These are phyloP conservation scores for Plebejus melissa DNA, from an alignment of 2,888 invertebrate genomes.

Conservation along the genomic window DNA sequence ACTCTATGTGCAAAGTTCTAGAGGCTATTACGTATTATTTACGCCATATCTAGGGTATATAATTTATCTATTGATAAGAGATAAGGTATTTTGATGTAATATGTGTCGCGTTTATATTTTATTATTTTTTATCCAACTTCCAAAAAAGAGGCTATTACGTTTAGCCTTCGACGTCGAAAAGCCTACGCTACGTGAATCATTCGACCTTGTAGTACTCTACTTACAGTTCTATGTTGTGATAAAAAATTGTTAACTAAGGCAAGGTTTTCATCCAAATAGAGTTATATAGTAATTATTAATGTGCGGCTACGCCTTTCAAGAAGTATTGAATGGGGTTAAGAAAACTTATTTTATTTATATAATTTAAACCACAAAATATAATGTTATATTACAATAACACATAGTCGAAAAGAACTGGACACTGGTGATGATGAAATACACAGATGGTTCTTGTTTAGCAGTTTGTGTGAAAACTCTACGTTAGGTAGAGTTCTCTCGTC, in stretches of 20 bases:
- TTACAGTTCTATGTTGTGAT: not conserved
- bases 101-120: conserved; percentile 4
- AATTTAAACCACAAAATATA: not conserved
- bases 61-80: conserved; percentile 38
- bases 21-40: conserved; percentile 26
- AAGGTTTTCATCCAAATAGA: not conserved
- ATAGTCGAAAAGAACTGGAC: too few species aligned
- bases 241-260: not conserved
- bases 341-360: not conserved
- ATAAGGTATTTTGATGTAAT: conserved; percentile 30
- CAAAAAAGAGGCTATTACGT: not conserved
- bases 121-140: not conserved
- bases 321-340: not conserved
- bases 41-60: conserved; percentile 34
- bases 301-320: not conserved
- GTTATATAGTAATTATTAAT: not conserved
- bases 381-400: too few species aligned
- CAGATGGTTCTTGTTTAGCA: not conserved
- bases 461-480: not conserved
- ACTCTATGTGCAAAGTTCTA: conserved; percentile 32
- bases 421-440: too few species aligned
- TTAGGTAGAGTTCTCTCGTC: not conserved
- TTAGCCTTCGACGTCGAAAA: not conserved
- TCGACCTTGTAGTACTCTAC: conserved; percentile 13
- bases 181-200: conserved; percentile 11